Evolutionary conservation across 1,140 invertebrate species (phyloP).

Genomic region (Stegodyphus dumicola): DNA sequence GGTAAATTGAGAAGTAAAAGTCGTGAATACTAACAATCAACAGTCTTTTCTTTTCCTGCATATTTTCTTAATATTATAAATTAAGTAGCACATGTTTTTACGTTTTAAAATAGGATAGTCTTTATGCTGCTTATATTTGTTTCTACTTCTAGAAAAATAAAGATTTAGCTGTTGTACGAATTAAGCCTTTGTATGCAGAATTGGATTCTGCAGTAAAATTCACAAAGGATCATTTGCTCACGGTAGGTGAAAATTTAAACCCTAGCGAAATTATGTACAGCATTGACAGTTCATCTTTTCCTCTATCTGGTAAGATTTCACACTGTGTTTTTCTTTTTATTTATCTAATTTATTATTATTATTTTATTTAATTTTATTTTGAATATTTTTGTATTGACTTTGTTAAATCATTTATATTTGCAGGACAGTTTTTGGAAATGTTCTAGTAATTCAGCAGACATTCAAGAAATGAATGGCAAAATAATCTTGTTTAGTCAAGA

Average conservation of each 20-base stretch:
- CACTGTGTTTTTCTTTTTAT: background rate
- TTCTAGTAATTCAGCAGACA: background rate
- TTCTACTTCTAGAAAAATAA: too few relatives aligned
- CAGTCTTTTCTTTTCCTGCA: too few relatives aligned
- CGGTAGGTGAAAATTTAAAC: constrained; percentile 22
- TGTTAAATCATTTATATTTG: background rate
- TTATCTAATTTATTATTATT: background rate
- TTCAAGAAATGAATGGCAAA: constrained; percentile 1
- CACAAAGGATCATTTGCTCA: constrained; percentile 15
- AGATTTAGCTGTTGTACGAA: background rate
- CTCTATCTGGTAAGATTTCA: background rate
- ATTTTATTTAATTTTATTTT: background rate
- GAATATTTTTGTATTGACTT: background rate
- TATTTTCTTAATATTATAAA: too few relatives aligned
- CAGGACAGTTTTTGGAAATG: constrained; percentile 19
- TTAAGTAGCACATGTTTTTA: too few relatives aligned
- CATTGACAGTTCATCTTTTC: background rate
- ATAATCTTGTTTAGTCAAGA: constrained; percentile 25
- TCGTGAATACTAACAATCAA: too few relatives aligned
- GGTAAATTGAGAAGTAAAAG: too few relatives aligned
- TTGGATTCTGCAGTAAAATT: background rate
- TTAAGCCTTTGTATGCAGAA: constrained; percentile 21
- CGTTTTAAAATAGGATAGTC: too few relatives aligned
- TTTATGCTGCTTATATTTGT: too few relatives aligned
- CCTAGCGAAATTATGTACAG: constrained; percentile 15